Evolutionary conservation across 1,140 invertebrate genomes (phyloP).

Genomic region (Brachionus plicatilis): DNA sequence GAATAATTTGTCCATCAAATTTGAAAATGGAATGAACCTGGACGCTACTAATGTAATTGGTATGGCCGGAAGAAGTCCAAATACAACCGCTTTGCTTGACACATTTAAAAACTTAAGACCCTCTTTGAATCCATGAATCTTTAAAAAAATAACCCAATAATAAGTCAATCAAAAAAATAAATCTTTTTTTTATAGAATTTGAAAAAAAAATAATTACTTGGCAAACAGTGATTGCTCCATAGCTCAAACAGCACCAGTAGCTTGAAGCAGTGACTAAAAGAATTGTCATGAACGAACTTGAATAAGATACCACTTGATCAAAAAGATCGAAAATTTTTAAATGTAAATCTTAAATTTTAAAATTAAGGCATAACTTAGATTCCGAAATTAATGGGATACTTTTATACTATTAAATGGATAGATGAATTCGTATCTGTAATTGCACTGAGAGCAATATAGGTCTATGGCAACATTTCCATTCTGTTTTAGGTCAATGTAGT

Average conservation of each 20-base stretch:
- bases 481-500: constrained; percentile 28
- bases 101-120: background rate
- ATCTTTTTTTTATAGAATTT: background rate
- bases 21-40: background rate
- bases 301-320: background rate
- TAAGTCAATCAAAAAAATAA: background rate
- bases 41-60: constrained; percentile 1
- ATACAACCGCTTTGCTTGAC: background rate
- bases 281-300: background rate
- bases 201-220: constrained; percentile 62
- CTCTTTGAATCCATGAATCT: constrained; percentile 21
- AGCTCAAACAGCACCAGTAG: constrained; percentile 93
- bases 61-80: background rate
- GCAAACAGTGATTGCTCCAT: constrained; percentile 90
- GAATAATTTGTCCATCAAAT: background rate
- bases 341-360: background rate
- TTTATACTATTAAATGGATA: constrained; percentile 36
- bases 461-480: constrained; percentile 4
- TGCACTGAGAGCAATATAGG: constrained; percentile 20
- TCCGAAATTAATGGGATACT: background rate
- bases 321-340: constrained; percentile 25
- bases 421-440: constrained; percentile 29
- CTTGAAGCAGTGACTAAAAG: constrained; percentile 64
- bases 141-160: too few relatives aligned
- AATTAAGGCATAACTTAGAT: background rate